Evolutionary conservation across 2,797 vertebrate species (phyloP), one percentile per base, ranked within the genome.

Genomic region (Falco cherrug): DNA sequence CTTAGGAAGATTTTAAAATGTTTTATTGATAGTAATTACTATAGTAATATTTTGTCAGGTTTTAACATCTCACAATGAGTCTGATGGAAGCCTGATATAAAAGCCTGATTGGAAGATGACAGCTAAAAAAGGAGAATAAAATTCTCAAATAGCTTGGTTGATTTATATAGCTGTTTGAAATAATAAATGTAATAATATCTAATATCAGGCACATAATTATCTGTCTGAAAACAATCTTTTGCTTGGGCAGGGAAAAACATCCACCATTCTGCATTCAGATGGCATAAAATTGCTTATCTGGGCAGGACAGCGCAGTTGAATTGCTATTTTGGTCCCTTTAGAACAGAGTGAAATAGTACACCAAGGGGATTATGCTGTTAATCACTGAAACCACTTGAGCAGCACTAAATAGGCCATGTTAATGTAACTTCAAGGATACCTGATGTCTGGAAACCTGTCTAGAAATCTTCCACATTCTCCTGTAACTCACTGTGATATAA

Each of bases 281-380:
- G 77, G 51, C n/a, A 79, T 79, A 20, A 91, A 76, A 87, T 29
- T 78, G 74, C 77, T 96, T 93, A 87, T 70, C 64, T 76, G 68
- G 88, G 88, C 67, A 93, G 89, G 83, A 19, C 61, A 70, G 83
- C 12, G 59, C 61, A 13, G 54, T n/a, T 35, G 61, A 61, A 11
- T 68, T 85, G 86, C 89, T 96, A 7, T 93, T 95, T 86, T 71
- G 71, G 71, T 94, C 24, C 73, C 43, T 63, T 69, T 5, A n/a
- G 89, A 82, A 47, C 37, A n/a, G 39, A 65, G 29, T 83, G 84
- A 75, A 92, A 43, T n/a, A 2, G 17, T 7, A 16, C 8, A 57
- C 41, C 6, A 12, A 77, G 78, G 19, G 83, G 84, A 71, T 77
- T 6, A 35, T 53, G 78, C 68, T 88, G 83, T 67, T 91, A 80